A percentile compares a stretch with the other conserved stretches of the same genome.
Evolutionary conservation across 2,113 vertebrate genomes (phyloP).

Genomic region (Anoura caudifer): DNA sequence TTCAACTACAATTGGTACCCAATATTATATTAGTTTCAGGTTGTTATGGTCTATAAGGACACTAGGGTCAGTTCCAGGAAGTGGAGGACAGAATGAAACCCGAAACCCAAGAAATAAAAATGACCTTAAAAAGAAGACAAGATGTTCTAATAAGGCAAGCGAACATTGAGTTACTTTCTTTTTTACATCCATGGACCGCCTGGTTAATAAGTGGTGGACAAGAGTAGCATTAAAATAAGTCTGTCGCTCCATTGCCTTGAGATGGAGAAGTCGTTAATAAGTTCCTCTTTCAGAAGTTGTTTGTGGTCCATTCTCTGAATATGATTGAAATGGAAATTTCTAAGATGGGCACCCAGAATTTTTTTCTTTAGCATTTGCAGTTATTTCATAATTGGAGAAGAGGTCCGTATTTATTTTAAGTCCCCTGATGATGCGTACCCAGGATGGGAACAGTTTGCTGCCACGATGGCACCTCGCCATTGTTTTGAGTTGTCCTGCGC

Average conservation of each 20-base stretch:
- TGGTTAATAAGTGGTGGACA: not conserved
- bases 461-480: no score
- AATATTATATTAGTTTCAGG: not conserved
- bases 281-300: not conserved
- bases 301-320: not conserved
- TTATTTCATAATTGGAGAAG: slow-evolving; percentile 10
- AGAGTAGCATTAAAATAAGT: not conserved
- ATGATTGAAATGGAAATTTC: not conserved
- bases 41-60: not conserved
- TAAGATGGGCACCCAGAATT: not conserved
- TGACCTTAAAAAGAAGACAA: slow-evolving; percentile 37
- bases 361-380: not conserved
- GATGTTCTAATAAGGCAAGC: not conserved
- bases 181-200: not conserved
- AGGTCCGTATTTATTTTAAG: not conserved
- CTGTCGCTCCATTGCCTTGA: not conserved
- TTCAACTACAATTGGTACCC: not conserved
- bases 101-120: slow-evolving; percentile 12
- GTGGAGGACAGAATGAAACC: not conserved
- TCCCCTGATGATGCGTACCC: not conserved
- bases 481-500: not conserved
- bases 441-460: not conserved
- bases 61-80: slow-evolving; percentile 15
- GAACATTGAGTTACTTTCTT: slow-evolving; percentile 17
- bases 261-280: not conserved